Base-by-base conservation (phyloP, 1,140 invertebrate genomes). In the Drosophila paulistorum region DNA sequence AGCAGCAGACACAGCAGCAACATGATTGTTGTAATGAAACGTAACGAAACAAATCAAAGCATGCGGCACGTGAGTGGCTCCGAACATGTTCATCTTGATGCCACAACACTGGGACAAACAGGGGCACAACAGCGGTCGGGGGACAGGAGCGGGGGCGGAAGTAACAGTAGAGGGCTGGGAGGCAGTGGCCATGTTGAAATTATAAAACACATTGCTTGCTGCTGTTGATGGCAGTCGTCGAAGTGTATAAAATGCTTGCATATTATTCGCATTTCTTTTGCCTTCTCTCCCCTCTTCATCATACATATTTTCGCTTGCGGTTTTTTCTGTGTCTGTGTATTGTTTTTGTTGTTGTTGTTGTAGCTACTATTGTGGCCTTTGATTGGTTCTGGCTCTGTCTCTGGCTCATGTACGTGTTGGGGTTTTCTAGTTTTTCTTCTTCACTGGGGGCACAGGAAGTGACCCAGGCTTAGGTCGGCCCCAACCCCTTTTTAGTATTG, bases 41-140 rank as follows among this genome's bases (percentile, higher is more conserved):
- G 83, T 86, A 86, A 74, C 83, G 79, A 86, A 86, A 86, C 69
- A 86, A 86, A 86, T 86, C 83, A 86, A 86, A 89, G 83, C 83
- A 87, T 86, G 83, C 77, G 73, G 77, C 83, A 86, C 82, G 82
- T 86, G 83, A 86, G 82, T 72, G 74, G 69, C 74, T 71, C 45
- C 9, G 82, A 67, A 87, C 79, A 86, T 86, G 82, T 78, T 86
- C 79, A 82, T 77, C 79, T 77, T 60, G 76, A 68, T 77, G 71
- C 65, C 45, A 51, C 17, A 23, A 51, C 17, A 39, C 17, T 51
- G 1, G 20, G 9, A 23, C 7, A 11, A 23, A 10, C 14, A 23
- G 45, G 45, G 17, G 17, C 9, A 23, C 37, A 39, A 39, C 11
- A 37, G 35, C 2, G 7, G 35, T 10, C 30, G 7, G 6, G 30